Evolutionary conservation across 2,888 invertebrate species (phyloP).

Genomic region (Hemithea aestivaria): DNA sequence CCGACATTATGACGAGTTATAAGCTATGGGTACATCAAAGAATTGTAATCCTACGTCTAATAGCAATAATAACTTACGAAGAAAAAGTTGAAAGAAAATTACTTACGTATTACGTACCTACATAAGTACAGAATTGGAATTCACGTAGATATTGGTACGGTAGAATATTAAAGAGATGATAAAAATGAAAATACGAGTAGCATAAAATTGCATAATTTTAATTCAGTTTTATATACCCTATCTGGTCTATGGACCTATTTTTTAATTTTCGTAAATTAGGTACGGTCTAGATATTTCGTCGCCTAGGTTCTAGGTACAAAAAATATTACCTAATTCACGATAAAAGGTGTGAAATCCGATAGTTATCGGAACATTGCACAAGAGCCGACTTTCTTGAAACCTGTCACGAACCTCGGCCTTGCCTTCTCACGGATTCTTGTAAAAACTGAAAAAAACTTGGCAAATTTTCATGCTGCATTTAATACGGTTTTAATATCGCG

Average conservation of each 20-base stretch:
- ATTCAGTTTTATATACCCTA: too few relatives aligned
- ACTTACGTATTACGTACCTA: too few relatives aligned
- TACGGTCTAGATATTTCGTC: slow-evolving; percentile 18
- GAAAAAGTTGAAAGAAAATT: too few relatives aligned
- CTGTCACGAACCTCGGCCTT: slow-evolving; percentile 54
- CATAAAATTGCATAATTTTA: too few relatives aligned
- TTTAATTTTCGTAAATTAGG: slow-evolving; percentile 12
- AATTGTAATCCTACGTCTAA: too few relatives aligned
- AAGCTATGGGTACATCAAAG: too few relatives aligned
- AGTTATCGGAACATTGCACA: slow-evolving; percentile 41
- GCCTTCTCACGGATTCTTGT: slow-evolving; percentile 27
- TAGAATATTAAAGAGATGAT: too few relatives aligned
- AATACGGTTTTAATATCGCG: slow-evolving; percentile 13
- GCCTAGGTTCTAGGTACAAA: slow-evolving; percentile 22
- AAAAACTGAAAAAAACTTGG: slow-evolving; percentile 17
- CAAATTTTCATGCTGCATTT: slow-evolving; percentile 16
- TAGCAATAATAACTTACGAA: too few relatives aligned
- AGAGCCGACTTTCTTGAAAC: slow-evolving; percentile 50
- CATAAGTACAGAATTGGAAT: too few relatives aligned
- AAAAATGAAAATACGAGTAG: too few relatives aligned
- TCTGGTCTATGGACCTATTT: slow-evolving; percentile 9
- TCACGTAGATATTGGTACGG: too few relatives aligned
- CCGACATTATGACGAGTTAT: too few relatives aligned
- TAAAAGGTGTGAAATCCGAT: slow-evolving; percentile 41
- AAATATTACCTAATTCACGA: slow-evolving; percentile 30